Conservation (phyloP, 1,140 invertebrate species). For the Agrypnia vestita region DNA sequence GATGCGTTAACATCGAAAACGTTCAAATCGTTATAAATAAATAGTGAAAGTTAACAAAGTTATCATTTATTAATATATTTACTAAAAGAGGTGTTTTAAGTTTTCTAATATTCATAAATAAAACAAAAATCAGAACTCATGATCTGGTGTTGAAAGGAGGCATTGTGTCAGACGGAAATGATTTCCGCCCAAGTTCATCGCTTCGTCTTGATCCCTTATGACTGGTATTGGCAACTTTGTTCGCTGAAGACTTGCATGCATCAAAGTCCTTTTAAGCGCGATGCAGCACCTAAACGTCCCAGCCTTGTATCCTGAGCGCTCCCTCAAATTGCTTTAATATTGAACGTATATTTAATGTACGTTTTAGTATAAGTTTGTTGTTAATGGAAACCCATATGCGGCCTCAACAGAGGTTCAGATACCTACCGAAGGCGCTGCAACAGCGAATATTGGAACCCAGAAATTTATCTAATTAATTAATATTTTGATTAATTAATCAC, state of each 20-base stretch:
- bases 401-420: background rate
- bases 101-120: too few relatives aligned
- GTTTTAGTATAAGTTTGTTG: conserved; percentile 19
- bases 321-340: conserved; percentile 30
- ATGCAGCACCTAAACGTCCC: conserved; percentile 3
- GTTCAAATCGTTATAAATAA: too few relatives aligned
- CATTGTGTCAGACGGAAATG: too few relatives aligned
- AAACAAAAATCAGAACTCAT: too few relatives aligned
- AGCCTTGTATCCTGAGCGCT: conserved; percentile 8
- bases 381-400: conserved; percentile 30
- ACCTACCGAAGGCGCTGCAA: background rate
- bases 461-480: background rate
- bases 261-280: background rate
- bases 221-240: background rate
- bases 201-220: background rate
- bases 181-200: too few relatives aligned
- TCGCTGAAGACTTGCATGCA: background rate
- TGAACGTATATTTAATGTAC: conserved; percentile 23
- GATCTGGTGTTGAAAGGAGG: too few relatives aligned
- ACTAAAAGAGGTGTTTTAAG: too few relatives aligned
- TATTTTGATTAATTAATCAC: too few relatives aligned
- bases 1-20: too few relatives aligned
- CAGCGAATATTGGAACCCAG: background rate
- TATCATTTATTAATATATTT: too few relatives aligned
- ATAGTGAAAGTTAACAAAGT: too few relatives aligned